Evolutionary conservation across 2,113 vertebrate species (phyloP).

Genomic region (Pangasianodon hypophthalmus): DNA sequence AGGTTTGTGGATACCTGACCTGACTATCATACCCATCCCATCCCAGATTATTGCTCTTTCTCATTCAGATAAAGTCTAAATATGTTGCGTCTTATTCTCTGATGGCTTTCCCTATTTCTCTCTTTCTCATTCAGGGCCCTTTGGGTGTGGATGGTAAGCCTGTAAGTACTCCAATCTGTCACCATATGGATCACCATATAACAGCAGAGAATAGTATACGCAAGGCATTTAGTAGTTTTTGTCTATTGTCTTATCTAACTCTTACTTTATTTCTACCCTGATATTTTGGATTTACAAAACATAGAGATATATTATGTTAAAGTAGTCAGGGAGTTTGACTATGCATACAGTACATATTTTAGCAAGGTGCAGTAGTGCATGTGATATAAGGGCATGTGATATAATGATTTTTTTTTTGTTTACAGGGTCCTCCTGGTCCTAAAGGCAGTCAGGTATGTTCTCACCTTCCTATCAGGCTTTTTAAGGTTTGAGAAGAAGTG

Average conservation of each 20-base stretch:
- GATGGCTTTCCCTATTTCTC: conserved; percentile 7
- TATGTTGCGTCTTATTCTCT: not conserved
- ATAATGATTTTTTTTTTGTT: conserved; percentile 19
- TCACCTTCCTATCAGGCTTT: not conserved
- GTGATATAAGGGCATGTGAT: not conserved
- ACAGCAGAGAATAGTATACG: not conserved
- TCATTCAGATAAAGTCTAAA: not conserved
- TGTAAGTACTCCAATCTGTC: conserved; percentile 73
- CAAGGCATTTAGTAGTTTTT: not conserved
- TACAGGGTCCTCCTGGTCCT: conserved; percentile 58
- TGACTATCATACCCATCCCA: not conserved
- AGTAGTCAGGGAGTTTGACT: not conserved
- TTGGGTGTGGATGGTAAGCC: conserved; percentile 85
- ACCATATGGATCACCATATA: conserved; percentile 13
- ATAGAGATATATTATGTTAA: not conserved
- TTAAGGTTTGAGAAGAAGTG: not conserved
- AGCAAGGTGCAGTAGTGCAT: not conserved
- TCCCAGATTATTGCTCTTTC: no score
- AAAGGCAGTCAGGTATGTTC: conserved; percentile 60
- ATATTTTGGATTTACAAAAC: not conserved
- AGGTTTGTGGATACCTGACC: not conserved
- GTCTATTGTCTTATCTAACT: not conserved
- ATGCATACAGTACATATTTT: not conserved
- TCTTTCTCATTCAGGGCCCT: conserved; percentile 74
- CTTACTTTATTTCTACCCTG: not conserved